Evolutionary conservation across 2,797 vertebrate species (phyloP).

Genomic region (Paguma larvata): DNA sequence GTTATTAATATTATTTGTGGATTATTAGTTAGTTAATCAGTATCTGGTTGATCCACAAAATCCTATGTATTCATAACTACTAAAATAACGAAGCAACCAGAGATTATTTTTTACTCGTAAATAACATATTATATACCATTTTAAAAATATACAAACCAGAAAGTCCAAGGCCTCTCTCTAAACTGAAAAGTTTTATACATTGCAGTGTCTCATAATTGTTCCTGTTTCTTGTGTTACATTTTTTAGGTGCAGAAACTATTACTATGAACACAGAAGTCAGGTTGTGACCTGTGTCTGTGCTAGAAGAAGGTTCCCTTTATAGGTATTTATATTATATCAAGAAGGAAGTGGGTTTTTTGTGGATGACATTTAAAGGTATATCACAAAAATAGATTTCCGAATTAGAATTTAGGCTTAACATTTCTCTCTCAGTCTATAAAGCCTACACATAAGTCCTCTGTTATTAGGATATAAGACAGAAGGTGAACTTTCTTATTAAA

Average conservation of each 20-base stretch:
- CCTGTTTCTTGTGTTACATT: not conserved
- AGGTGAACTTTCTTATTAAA: slow-evolving; percentile 63
- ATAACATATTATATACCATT: not conserved
- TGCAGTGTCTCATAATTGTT: not conserved
- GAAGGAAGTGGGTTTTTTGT: not conserved
- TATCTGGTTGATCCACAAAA: not conserved
- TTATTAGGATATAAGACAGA: slow-evolving; percentile 56
- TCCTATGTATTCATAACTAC: not conserved
- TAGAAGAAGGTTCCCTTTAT: not conserved
- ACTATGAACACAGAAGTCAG: not conserved
- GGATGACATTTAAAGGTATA: slow-evolving; percentile 59
- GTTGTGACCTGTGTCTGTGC: not conserved
- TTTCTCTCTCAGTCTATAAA: slow-evolving; percentile 52
- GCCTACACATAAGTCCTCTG: slow-evolving; percentile 3
- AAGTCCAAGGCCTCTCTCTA: not conserved
- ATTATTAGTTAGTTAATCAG: not conserved
- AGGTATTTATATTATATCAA: not conserved
- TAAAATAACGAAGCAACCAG: not conserved
- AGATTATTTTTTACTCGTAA: not conserved
- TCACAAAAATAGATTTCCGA: slow-evolving; percentile 51
- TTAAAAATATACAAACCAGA: slow-evolving; percentile 13
- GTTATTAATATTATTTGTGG: not conserved
- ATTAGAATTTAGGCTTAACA: slow-evolving; percentile 55
- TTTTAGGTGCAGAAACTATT: not conserved
- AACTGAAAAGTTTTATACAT: not conserved